Percentiles rank a stretch among this genome's conserved stretches.
These are phyloP conservation scores for Catharus minimus DNA, from an alignment of 2,113 vertebrate species.

Conservation along the genomic window DNA sequence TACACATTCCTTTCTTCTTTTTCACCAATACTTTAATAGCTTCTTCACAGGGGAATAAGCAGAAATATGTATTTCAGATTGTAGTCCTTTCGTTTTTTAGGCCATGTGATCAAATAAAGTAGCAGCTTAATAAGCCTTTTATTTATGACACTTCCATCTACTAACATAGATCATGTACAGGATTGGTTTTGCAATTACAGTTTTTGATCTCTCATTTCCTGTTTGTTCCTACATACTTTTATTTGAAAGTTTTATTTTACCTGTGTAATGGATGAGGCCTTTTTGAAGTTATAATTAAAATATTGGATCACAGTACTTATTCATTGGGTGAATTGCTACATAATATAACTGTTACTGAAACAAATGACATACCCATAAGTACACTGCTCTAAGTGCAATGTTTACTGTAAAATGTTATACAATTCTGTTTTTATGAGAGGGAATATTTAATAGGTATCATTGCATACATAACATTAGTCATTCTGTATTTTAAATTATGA, in stretches of 20 bases:
- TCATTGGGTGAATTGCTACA: not conserved
- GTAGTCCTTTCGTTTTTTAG: not conserved
- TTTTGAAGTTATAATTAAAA: not conserved
- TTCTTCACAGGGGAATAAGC: not conserved
- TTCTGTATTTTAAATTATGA: not conserved
- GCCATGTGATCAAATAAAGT: not conserved
- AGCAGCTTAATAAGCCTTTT: not conserved
- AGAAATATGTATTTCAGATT: not conserved
- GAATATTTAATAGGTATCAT: not conserved
- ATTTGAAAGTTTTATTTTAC: not conserved
- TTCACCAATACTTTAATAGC: not conserved
- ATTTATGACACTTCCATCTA: not conserved
- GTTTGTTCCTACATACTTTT: not conserved
- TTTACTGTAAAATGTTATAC: not conserved
- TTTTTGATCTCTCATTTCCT: not conserved
- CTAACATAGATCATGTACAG: not conserved
- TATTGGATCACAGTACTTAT: not conserved
- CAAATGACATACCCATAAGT: not conserved
- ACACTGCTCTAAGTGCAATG: rapidly evolving
- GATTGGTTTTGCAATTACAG: not conserved
- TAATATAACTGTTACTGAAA: not conserved
- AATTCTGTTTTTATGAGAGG: not conserved
- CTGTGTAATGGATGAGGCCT: not conserved
- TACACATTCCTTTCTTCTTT: not conserved
- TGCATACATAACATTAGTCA: not conserved